phyloP scores from a whole-genome alignment of 2,113 vertebrate genomes.

The Tachuris rubrigastra region DNA sequence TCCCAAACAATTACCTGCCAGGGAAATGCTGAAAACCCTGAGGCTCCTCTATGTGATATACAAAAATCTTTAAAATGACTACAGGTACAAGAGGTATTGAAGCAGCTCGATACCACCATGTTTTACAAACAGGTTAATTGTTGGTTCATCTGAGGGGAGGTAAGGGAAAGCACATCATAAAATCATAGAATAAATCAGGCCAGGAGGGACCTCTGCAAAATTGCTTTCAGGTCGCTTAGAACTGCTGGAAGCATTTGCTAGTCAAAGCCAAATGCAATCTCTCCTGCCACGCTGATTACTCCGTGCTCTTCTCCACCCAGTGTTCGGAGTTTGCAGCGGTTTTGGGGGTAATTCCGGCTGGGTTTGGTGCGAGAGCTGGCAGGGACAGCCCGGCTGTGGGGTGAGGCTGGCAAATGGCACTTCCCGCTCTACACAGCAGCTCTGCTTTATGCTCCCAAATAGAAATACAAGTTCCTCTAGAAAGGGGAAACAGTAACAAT shows the following conservation, averaged over 20 bases:
- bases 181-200: background rate
- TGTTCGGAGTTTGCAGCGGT: background rate
- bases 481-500: background rate
- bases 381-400: accelerated
- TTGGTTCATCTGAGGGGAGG: background rate
- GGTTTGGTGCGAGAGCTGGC: background rate
- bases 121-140: background rate
- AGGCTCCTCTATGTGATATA: background rate
- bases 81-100: background rate
- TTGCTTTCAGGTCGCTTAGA: background rate
- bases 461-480: background rate
- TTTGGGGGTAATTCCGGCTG: accelerated
- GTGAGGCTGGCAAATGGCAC: accelerated
- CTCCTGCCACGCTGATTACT: background rate
- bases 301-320: background rate
- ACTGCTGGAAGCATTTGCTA: background rate
- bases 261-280: background rate
- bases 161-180: background rate
- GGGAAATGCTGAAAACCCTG: background rate
- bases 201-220: background rate
- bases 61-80: background rate
- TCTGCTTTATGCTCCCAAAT: background rate
- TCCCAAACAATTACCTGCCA: background rate
- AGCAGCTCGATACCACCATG: accelerated
- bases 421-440: accelerated